phyloP scores from a whole-genome alignment of 2,113 vertebrate species.

The Rattus rattus region DNA sequence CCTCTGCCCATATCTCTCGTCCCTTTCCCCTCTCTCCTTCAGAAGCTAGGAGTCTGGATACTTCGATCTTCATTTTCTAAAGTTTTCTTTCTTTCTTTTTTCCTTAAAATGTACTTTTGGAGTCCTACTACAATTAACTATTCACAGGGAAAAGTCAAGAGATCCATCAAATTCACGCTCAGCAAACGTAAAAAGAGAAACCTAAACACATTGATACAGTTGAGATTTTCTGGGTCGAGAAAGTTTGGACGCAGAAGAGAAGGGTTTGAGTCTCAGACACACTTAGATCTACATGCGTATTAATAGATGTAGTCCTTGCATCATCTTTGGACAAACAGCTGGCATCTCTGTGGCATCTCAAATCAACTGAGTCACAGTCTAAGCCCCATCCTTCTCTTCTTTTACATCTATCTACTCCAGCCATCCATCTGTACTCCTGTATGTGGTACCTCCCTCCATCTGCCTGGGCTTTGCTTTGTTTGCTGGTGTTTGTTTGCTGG shows the following conservation, averaged over 20 bases:
- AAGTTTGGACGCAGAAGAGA: neutral
- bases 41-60: neutral
- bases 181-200: slow-evolving; percentile 19
- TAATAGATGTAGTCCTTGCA: neutral
- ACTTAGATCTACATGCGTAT: neutral
- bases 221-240: neutral
- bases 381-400: neutral
- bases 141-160: neutral
- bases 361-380: neutral
- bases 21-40: neutral
- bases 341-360: neutral
- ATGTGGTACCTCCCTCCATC: neutral
- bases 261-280: neutral
- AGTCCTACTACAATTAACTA: neutral
- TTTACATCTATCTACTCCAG: neutral
- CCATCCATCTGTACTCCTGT: neutral
- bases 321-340: neutral
- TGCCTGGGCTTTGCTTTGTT: neutral
- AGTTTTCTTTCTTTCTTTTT: neutral
- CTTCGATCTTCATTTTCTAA: neutral
- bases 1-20: neutral
- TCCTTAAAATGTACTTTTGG: neutral
- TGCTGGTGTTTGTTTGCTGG: neutral
- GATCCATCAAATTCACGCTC: neutral
- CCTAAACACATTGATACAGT: neutral